These are phyloP conservation scores for Intellagama lesueurii DNA, from an alignment of 2,797 vertebrate species.

Conservation along the genomic window DNA sequence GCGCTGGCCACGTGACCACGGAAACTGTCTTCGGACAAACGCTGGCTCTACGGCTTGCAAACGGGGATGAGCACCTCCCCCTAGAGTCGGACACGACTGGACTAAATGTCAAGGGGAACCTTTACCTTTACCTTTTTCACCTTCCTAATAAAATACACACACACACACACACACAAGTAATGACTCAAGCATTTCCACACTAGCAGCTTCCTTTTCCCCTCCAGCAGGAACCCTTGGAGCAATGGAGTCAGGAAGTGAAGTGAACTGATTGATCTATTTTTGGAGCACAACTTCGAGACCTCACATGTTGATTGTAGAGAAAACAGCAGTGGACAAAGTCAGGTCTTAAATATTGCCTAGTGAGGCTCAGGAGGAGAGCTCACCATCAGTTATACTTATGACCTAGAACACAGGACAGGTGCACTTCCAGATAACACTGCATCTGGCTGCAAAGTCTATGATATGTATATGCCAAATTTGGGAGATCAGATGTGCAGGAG, in stretches of 20 bases:
- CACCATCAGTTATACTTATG: slow-evolving; percentile 39
- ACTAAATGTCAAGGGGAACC: too few species aligned
- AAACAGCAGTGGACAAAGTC: slow-evolving; percentile 52
- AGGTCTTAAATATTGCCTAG: slow-evolving; percentile 46
- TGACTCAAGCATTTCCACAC: slow-evolving; percentile 68
- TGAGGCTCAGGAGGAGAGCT: slow-evolving; percentile 18
- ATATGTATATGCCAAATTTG: not conserved
- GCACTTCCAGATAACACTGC: slow-evolving; percentile 32
- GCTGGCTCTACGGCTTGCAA: too few species aligned
- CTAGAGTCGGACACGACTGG: too few species aligned
- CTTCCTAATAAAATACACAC: slow-evolving; percentile 64
- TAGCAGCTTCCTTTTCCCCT: slow-evolving; percentile 67
- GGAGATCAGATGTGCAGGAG: too few species aligned
- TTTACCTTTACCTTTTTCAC: too few species aligned
- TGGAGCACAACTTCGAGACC: slow-evolving; percentile 40
- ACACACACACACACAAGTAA: slow-evolving; percentile 57
- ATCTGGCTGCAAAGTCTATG: not conserved
- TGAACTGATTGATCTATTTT: slow-evolving; percentile 58
- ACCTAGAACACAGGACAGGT: slow-evolving; percentile 34
- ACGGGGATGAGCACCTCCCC: too few species aligned
- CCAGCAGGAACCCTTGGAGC: slow-evolving; percentile 65
- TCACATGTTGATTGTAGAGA: slow-evolving; percentile 64
- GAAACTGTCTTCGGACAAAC: too few species aligned
- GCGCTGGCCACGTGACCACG: too few species aligned
- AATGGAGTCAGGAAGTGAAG: slow-evolving; percentile 65